Conservation (phyloP, 2,113 vertebrate genomes). For the Leptodactylus fuscus region DNA sequence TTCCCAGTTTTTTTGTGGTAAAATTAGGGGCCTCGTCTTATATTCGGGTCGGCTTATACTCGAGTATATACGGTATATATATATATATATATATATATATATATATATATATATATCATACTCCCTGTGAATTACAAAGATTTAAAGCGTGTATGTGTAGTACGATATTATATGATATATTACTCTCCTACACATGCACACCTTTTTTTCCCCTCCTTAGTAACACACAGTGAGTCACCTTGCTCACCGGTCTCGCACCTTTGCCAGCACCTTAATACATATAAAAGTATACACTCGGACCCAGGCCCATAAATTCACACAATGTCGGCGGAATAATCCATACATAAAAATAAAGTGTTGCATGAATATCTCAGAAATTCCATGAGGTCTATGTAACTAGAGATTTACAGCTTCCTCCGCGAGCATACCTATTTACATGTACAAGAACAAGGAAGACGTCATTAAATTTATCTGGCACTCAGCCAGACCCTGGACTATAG, state of each 20-base stretch:
- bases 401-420: constrained; percentile 4
- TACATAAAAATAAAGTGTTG: constrained; percentile 6
- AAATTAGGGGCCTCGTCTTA: too few species aligned
- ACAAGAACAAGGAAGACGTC: neutral
- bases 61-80: too few species aligned
- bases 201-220: too few species aligned
- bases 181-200: too few species aligned
- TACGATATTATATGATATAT: too few species aligned
- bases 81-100: too few species aligned
- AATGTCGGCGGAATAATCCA: neutral
- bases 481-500: neutral
- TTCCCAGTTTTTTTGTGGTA: too few species aligned
- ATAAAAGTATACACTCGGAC: neutral
- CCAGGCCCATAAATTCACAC: neutral
- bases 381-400: neutral
- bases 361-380: neutral
- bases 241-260: constrained; percentile 11
- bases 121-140: too few species aligned
- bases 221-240: neutral
- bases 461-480: neutral
- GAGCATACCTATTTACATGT: neutral
- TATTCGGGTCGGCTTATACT: too few species aligned
- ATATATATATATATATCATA: too few species aligned
- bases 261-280: neutral
- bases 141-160: too few species aligned